Conservation (phyloP, 2,113 vertebrate species). For the Dasyornis broadbenti region DNA sequence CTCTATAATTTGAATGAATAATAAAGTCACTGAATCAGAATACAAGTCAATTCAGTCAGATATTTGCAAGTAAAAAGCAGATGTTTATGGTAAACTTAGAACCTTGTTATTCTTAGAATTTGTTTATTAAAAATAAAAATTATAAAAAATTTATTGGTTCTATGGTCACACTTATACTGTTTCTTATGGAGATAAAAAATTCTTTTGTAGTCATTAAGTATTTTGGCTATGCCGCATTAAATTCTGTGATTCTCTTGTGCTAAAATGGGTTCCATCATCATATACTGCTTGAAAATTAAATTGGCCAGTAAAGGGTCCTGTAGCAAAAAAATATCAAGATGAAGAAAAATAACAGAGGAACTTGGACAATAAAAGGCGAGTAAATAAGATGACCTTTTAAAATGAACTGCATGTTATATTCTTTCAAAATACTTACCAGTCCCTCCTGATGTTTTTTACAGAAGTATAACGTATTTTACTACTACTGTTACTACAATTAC, state of each 20-base stretch:
- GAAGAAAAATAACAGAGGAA: background rate
- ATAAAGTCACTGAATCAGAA: background rate
- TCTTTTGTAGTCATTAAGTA: background rate
- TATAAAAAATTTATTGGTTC: background rate
- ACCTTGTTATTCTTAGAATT: background rate
- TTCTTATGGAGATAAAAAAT: background rate
- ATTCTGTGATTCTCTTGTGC: background rate
- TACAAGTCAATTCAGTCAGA: background rate
- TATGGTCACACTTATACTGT: fast-evolving
- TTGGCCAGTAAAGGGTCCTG: background rate
- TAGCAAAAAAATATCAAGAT: fast-evolving
- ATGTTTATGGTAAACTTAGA: background rate
- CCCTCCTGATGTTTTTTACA: background rate
- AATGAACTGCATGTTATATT: fast-evolving
- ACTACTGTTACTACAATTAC: background rate
- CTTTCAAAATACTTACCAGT: background rate
- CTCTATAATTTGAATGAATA: background rate
- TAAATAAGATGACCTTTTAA: background rate
- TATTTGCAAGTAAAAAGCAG: background rate
- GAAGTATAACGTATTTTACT: background rate
- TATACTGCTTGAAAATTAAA: background rate
- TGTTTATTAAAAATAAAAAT: background rate
- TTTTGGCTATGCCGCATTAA: background rate
- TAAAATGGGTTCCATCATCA: background rate
- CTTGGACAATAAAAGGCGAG: background rate